A percentile compares a stretch with the other conserved stretches of the same genome.
Conservation (phyloP, 2,888 invertebrate species). For the Heliconius sara region DNA sequence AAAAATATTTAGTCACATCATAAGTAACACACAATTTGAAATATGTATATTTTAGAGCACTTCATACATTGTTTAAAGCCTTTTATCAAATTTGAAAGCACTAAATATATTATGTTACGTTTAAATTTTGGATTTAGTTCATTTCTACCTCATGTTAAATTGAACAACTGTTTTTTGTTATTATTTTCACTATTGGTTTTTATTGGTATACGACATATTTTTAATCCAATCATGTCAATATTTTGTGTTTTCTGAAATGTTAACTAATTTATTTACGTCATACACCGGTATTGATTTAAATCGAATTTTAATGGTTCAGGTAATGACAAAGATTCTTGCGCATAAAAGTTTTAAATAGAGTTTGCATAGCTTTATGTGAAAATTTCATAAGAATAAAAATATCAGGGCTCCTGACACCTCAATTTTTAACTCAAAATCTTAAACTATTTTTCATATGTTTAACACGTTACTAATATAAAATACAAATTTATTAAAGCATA, state of each 20-base stretch:
- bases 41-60: neutral
- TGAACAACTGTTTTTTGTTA: neutral
- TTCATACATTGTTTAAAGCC: neutral
- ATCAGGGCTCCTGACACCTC: neutral
- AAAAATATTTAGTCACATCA: neutral
- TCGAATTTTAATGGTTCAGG: conserved; percentile 28
- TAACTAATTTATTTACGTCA: conserved; percentile 15
- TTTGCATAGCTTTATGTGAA: neutral
- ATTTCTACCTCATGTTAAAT: neutral
- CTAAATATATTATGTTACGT: neutral
- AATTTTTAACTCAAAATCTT: no score
- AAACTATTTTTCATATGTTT: neutral
- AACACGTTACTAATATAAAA: neutral
- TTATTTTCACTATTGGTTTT: neutral
- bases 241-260: conserved; percentile 6
- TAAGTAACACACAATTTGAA: neutral
- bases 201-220: neutral
- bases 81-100: neutral
- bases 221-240: no score
- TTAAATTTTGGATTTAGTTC: neutral
- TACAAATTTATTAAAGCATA: neutral
- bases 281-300: conserved; percentile 16
- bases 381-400: neutral
- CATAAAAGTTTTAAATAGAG: neutral
- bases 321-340: conserved; percentile 16